A percentile compares a stretch with the other conserved stretches of the same genome.
Evolutionary conservation across 1,140 invertebrate species (phyloP).

Genomic region (Lasioglossum albipes): DNA sequence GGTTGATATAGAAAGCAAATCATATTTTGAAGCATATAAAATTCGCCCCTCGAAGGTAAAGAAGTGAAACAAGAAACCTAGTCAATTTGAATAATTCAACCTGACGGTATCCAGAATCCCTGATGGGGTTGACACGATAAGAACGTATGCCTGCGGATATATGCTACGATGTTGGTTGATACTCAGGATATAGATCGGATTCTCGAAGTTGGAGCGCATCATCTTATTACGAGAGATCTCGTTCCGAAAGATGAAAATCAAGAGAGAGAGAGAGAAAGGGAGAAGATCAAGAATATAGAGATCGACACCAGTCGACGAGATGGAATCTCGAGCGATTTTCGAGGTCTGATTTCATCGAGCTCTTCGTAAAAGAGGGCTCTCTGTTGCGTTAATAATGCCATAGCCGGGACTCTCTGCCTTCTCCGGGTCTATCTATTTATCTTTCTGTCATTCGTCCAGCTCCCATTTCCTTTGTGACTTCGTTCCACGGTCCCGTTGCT

Average conservation of each 20-base stretch:
- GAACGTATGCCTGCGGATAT: background rate
- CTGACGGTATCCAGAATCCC: background rate
- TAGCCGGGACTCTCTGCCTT: slow-evolving; percentile 28
- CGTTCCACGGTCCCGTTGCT: background rate
- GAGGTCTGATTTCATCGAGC: slow-evolving; percentile 60
- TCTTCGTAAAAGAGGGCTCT: slow-evolving; percentile 41
- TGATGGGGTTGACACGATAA: background rate
- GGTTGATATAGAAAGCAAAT: too few species aligned
- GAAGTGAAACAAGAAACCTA: background rate
- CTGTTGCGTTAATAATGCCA: slow-evolving; percentile 64
- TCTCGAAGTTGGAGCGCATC: background rate
- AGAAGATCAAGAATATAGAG: slow-evolving; percentile 20
- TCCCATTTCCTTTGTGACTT: slow-evolving; percentile 20
- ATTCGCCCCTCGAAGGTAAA: background rate
- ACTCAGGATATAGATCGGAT: slow-evolving; percentile 9
- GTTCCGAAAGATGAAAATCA: slow-evolving; percentile 2
- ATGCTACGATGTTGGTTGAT: background rate
- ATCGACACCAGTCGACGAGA: slow-evolving; percentile 39
- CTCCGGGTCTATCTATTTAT: slow-evolving; percentile 36
- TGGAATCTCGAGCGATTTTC: slow-evolving; percentile 58
- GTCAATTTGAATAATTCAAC: background rate
- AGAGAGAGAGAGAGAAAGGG: background rate
- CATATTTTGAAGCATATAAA: too few species aligned
- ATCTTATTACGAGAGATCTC: slow-evolving; percentile 8
- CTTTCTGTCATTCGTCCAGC: slow-evolving; percentile 27